Conservation (phyloP, 1,140 invertebrate species). For the Melitaea cinxia region DNA sequence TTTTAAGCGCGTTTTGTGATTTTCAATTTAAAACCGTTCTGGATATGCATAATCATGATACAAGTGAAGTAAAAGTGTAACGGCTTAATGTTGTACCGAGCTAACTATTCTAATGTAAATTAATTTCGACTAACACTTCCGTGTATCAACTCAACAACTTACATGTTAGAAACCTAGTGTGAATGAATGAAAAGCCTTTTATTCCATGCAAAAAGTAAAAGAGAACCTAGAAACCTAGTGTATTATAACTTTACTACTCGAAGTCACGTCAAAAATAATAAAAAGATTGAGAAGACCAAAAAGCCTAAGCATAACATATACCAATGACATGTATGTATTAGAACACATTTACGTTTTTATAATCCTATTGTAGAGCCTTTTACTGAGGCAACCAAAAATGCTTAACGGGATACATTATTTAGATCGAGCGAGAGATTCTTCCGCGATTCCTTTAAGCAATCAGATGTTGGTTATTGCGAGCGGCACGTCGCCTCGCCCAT, state of each 20-base stretch:
- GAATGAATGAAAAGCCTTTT: too few relatives aligned
- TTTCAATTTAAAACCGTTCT: slow-evolving; percentile 60
- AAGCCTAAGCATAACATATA: too few relatives aligned
- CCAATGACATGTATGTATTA: neutral
- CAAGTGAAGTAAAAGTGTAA: slow-evolving; percentile 8
- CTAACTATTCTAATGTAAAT: too few relatives aligned
- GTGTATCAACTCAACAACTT: too few relatives aligned
- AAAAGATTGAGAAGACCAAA: too few relatives aligned
- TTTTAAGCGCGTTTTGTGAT: slow-evolving; percentile 71
- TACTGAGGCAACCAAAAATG: slow-evolving; percentile 13
- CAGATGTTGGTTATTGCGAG: slow-evolving; percentile 71
- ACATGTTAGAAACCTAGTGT: too few relatives aligned
- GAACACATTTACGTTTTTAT: neutral
- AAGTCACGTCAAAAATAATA: too few relatives aligned
- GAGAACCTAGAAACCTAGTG: neutral
- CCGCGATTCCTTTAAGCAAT: slow-evolving; percentile 69
- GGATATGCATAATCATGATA: slow-evolving; percentile 60
- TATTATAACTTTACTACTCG: neutral
- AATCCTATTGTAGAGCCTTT: neutral
- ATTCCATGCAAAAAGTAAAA: too few relatives aligned
- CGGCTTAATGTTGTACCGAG: neutral
- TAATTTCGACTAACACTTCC: too few relatives aligned
- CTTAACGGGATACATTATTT: slow-evolving; percentile 35
- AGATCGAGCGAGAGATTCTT: slow-evolving; percentile 54
- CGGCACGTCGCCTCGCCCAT: slow-evolving; percentile 49